Percentiles rank a stretch among this genome's conserved stretches.
Evolutionary conservation across 2,797 vertebrate species (phyloP).

Genomic region (Protosalanx chinensis): DNA sequence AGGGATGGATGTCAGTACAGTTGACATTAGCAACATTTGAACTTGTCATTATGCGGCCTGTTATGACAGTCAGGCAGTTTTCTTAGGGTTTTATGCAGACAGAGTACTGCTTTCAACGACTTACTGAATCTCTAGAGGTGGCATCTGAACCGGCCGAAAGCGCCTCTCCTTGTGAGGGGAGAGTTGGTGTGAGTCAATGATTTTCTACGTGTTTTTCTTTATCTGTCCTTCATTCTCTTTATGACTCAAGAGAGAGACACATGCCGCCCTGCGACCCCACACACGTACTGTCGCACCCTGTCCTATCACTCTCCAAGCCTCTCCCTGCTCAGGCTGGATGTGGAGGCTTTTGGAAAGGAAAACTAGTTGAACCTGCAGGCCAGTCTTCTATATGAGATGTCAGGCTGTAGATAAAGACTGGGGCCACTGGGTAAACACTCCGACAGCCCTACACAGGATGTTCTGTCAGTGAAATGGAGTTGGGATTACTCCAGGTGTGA

Average conservation of each 20-base stretch:
- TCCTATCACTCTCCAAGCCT: background rate
- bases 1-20: background rate
- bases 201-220: background rate
- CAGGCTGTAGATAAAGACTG: slow-evolving; percentile 76
- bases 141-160: too few relatives aligned
- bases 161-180: background rate
- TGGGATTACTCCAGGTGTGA: slow-evolving; percentile 64
- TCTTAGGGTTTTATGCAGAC: background rate
- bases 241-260: background rate
- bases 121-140: background rate
- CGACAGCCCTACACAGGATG: slow-evolving; percentile 75
- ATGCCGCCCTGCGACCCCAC: background rate
- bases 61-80: background rate
- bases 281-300: background rate
- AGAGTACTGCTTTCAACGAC: background rate
- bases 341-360: slow-evolving; percentile 47
- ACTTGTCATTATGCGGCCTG: background rate
- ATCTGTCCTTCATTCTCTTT: background rate
- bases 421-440: slow-evolving; percentile 75
- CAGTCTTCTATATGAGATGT: slow-evolving; percentile 76
- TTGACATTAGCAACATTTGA: background rate
- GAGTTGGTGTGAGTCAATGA: background rate
- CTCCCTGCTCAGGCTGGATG: slow-evolving; percentile 18
- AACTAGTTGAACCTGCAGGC: slow-evolving; percentile 61
- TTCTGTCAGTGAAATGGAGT: slow-evolving; percentile 77